phyloP scores from a whole-genome alignment of 2,113 vertebrate species.

The Willisornis vidua region DNA sequence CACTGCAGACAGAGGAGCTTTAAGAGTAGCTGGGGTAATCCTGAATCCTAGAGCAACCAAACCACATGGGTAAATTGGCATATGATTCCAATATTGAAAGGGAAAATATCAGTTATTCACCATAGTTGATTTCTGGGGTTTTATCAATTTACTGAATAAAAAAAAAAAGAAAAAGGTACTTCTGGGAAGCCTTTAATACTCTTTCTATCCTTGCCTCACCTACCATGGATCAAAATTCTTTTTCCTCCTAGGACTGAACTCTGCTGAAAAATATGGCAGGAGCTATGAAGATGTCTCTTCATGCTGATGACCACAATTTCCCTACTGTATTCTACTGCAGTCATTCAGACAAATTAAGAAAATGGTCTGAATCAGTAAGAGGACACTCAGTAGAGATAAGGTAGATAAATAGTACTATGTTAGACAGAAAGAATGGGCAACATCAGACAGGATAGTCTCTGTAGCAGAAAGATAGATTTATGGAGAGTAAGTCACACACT shows the following conservation, averaged over 20 bases:
- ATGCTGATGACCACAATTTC: not conserved
- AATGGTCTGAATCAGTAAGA: not conserved
- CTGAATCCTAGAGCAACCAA: not conserved
- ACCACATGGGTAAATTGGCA: not conserved
- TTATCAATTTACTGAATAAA: not conserved
- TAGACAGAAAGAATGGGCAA: not conserved
- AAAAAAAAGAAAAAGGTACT: not conserved
- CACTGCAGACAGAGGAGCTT: not conserved
- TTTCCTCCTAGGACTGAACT: not conserved
- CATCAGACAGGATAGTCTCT: not conserved
- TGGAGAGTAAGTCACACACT: not conserved
- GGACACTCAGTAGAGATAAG: not conserved
- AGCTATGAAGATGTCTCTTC: not conserved
- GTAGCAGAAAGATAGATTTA: not conserved
- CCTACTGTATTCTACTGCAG: not conserved
- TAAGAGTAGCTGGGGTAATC: not conserved
- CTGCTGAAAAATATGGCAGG: not conserved
- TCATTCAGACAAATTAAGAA: not conserved
- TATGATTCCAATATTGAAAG: not conserved
- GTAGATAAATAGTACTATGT: not conserved
- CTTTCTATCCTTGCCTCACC: not conserved
- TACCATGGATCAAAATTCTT: not conserved
- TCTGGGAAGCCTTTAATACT: not conserved
- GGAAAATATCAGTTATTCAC: not conserved
- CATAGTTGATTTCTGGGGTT: not conserved